Conservation (phyloP, 2,797 vertebrate genomes). For the Labeo calbasu region DNA sequence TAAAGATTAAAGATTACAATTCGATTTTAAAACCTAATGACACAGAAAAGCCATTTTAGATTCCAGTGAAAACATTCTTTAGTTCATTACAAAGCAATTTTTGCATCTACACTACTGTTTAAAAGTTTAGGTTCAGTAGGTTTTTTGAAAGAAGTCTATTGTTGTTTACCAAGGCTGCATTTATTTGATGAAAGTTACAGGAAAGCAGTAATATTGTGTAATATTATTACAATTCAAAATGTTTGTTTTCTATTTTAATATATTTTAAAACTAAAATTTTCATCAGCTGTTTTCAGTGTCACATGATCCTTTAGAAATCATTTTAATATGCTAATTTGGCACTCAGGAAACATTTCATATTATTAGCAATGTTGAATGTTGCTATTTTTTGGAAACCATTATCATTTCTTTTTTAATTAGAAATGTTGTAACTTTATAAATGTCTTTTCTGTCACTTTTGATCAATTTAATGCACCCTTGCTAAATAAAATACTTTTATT, state of each 20-base stretch:
- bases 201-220: background rate
- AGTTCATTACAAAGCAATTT: background rate
- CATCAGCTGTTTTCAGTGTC: background rate
- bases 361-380: too few relatives aligned
- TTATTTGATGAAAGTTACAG: background rate
- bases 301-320: background rate
- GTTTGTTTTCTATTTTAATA: background rate
- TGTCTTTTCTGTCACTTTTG: background rate
- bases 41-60: background rate
- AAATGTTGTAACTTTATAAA: background rate
- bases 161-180: background rate
- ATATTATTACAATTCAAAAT: background rate
- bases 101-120: background rate
- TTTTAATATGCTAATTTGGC: background rate
- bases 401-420: background rate
- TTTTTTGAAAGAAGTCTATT: background rate
- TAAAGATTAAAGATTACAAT: background rate
- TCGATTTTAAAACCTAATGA: background rate
- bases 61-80: background rate
- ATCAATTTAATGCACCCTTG: background rate
- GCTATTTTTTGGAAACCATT: too few relatives aligned
- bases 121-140: background rate
- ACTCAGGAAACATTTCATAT: too few relatives aligned
- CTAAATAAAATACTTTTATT: background rate
- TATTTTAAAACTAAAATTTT: background rate